Base-by-base conservation (phyloP, 2,888 invertebrate species). In the Pollenia labialis region DNA sequence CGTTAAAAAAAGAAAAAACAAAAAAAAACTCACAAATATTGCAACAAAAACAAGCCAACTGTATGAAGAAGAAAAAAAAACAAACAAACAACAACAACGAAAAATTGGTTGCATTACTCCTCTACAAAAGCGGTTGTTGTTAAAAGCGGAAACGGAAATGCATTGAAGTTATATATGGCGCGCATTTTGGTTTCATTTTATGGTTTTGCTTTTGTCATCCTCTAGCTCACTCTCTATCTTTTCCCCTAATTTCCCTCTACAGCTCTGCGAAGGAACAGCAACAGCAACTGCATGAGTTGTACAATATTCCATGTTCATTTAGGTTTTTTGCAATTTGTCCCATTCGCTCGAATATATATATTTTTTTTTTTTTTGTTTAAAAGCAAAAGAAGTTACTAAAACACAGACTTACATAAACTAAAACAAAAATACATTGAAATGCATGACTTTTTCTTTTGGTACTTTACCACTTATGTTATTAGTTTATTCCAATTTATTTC, bases 91-190 rank as follows among this genome's bases (percentile, higher is more conserved):
- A 32, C 32, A 32, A 1, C 32, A 32, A 32, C 32, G 32, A 32
- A 32, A 32, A 32, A 32, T 32, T 56, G 68, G 52, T 68, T 79
- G 40, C 60, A 74, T 79, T 79, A 74, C 66, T 69, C 4, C 40
- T 44, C 56, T 42, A 64, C 58, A 76, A 71, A 56, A 71, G 64
- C 54, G 76, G 40, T 80, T 80, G 83, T 86, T 86, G 80, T 76
- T 68, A 74, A 81, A 84, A 62, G 69, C 74, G 84, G 84, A 87
- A 87, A 84, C 81, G 87, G 84, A 87, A 87, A 87, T 87, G 81
- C 87, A 87, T 84, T 87, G 81, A 84, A 77, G 87, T 87, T 84
- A 84, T 87, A 87, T 84, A 84, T 87, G 77, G 81, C 77, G 84
- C 68, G 56, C 68, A 84, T 87, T 87, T 81, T 84, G 84, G 72